phyloP scores from a whole-genome alignment of 2,888 invertebrate genomes.

The Laothoe populi region DNA sequence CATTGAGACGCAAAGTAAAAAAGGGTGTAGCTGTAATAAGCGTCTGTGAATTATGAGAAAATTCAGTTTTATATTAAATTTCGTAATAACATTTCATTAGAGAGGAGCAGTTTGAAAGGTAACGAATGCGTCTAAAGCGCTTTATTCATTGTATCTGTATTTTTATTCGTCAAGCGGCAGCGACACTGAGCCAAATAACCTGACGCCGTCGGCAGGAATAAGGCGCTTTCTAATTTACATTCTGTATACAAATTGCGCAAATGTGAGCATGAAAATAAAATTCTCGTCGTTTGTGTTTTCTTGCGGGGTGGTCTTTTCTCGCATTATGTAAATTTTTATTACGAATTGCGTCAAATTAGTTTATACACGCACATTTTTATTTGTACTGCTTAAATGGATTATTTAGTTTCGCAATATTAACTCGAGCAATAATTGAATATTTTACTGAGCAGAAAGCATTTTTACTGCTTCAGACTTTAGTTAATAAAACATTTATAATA shows the following conservation, averaged over 20 bases:
- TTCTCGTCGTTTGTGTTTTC: conserved; percentile 77
- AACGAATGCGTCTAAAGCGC: conserved; percentile 62
- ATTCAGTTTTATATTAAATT: conserved; percentile 48
- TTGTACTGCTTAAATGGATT: conserved; percentile 27
- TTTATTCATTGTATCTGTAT: conserved; percentile 60
- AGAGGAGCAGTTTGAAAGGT: conserved; percentile 55
- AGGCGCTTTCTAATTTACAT: conserved; percentile 82
- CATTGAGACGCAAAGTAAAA: conserved; percentile 35
- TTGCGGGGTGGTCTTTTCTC: conserved; percentile 72
- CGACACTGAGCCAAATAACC: conserved; percentile 77
- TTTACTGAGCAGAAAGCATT: not conserved
- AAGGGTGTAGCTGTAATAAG: conserved; percentile 36
- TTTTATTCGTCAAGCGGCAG: conserved; percentile 63
- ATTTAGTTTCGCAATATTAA: conserved; percentile 23
- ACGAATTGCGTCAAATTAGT: conserved; percentile 74
- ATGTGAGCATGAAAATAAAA: conserved; percentile 82
- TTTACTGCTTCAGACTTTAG: not conserved
- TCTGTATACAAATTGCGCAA: conserved; percentile 82
- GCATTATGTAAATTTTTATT: conserved; percentile 79
- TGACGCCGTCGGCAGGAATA: conserved; percentile 75
- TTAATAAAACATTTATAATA: not conserved
- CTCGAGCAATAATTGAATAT: conserved; percentile 10
- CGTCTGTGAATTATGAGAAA: conserved; percentile 40
- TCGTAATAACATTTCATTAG: conserved; percentile 58
- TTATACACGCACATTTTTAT: conserved; percentile 67